These are phyloP conservation scores for Shargacucullia verbasci DNA, from an alignment of 2,888 invertebrate genomes.

Conservation along the genomic window DNA sequence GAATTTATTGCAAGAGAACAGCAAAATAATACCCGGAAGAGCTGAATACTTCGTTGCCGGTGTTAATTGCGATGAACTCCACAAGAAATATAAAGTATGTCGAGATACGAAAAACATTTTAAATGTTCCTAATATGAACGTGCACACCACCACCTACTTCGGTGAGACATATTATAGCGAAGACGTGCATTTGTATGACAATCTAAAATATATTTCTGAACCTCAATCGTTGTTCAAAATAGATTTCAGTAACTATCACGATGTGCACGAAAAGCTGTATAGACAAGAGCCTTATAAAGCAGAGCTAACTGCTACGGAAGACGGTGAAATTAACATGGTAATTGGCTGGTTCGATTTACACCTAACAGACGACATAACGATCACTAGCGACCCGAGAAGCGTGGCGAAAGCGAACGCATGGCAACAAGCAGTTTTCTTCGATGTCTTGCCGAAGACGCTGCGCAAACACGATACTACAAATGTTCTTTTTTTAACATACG, in stretches of 20 bases:
- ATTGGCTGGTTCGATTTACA: slow-evolving; percentile 91
- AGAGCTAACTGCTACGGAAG: slow-evolving; percentile 17
- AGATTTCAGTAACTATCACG: slow-evolving; percentile 44
- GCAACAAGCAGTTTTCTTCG: slow-evolving; percentile 52
- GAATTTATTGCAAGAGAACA: slow-evolving; percentile 23
- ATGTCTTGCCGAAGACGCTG: slow-evolving; percentile 30
- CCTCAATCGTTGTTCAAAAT: slow-evolving; percentile 39
- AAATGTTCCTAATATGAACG: slow-evolving; percentile 28
- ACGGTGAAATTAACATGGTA: slow-evolving; percentile 63
- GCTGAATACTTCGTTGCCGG: slow-evolving; percentile 43
- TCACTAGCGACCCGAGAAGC: slow-evolving; percentile 87
- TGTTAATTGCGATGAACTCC: slow-evolving; percentile 31
- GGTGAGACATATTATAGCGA: slow-evolving; percentile 37
- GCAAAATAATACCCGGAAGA: slow-evolving; percentile 37
- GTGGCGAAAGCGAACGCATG: slow-evolving; percentile 75
- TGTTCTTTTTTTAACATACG: slow-evolving; percentile 26
- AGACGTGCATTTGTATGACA: slow-evolving; percentile 40
- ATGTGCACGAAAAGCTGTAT: slow-evolving; percentile 30
- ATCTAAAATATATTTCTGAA: slow-evolving; percentile 44
- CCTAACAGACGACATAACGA: slow-evolving; percentile 86
- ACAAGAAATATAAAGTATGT: slow-evolving; percentile 32
- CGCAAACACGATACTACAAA: slow-evolving; percentile 9
- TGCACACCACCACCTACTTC: slow-evolving; percentile 26
- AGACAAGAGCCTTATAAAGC: slow-evolving; percentile 23
- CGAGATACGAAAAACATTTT: slow-evolving; percentile 16